phyloP scores from a whole-genome alignment of 1,140 invertebrate species.

The Sinella curviseta region DNA sequence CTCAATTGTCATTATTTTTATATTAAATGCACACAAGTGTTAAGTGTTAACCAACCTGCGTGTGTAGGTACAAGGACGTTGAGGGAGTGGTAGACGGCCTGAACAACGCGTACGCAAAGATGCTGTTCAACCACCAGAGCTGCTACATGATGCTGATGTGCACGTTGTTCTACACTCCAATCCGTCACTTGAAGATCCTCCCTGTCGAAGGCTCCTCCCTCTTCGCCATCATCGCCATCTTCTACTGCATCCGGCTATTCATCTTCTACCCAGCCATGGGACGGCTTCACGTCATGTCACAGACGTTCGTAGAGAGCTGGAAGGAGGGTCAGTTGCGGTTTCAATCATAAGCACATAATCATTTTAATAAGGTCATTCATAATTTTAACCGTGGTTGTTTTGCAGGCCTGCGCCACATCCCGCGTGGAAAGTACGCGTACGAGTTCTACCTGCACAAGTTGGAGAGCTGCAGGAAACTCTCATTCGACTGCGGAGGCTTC shows the following conservation, averaged over 20 bases:
- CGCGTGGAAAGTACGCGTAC: conserved; percentile 46
- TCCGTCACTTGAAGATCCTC: conserved; percentile 37
- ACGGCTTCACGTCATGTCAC: conserved; percentile 35
- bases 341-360: neutral
- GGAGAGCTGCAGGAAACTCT: conserved; percentile 45
- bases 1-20: neutral
- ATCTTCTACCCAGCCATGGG: conserved; percentile 48
- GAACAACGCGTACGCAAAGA: conserved; percentile 37
- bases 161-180: conserved; percentile 48
- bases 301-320: conserved; percentile 45
- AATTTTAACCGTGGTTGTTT: too few species aligned
- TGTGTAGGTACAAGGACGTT: conserved; percentile 48
- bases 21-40: too few species aligned
- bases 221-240: conserved; percentile 39
- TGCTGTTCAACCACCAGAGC: conserved; percentile 42
- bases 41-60: too few species aligned
- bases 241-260: conserved; percentile 46
- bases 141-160: conserved; percentile 44
- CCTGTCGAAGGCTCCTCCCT: conserved; percentile 33
- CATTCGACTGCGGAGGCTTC: conserved; percentile 45
- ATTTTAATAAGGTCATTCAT: neutral
- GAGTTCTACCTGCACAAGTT: conserved; percentile 48
- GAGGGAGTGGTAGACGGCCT: conserved; percentile 45
- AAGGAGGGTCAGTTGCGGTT: conserved; percentile 39
- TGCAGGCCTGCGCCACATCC: conserved; percentile 40